Conservation (phyloP, 2,888 invertebrate genomes). For the Notodonta ziczac region DNA sequence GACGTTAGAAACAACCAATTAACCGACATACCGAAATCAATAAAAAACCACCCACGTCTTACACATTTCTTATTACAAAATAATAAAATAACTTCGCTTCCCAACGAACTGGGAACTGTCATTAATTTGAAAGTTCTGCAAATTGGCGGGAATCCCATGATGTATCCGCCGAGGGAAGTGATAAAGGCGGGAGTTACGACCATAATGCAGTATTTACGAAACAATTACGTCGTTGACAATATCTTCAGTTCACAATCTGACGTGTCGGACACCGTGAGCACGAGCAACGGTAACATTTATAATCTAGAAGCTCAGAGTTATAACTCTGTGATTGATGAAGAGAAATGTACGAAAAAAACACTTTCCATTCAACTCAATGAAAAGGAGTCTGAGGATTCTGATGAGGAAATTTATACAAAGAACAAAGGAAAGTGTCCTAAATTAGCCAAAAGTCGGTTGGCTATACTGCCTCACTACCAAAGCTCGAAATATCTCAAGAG, state of each 20-base stretch:
- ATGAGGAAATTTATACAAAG: constrained; percentile 56
- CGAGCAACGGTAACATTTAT: constrained; percentile 34
- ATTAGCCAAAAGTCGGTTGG: constrained; percentile 66
- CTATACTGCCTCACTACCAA: constrained; percentile 69
- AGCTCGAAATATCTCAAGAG: constrained; percentile 72
- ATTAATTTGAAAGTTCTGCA: constrained; percentile 86
- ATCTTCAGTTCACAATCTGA: constrained; percentile 64
- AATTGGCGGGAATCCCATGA: constrained; percentile 85
- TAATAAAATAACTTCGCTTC: constrained; percentile 84
- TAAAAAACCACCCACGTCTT: constrained; percentile 83
- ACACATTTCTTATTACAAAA: constrained; percentile 87
- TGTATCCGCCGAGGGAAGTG: constrained; percentile 83
- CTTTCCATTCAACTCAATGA: constrained; percentile 65
- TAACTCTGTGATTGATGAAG: constrained; percentile 67
- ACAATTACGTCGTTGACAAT: constrained; percentile 58
- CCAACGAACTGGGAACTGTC: constrained; percentile 86
- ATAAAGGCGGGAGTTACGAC: constrained; percentile 77
- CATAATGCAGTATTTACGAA: constrained; percentile 63
- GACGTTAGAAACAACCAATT: constrained; percentile 87
- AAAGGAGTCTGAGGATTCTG: constrained; percentile 56
- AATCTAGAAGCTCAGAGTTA: constrained; percentile 60
- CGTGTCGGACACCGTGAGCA: constrained; percentile 48
- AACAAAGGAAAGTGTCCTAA: constrained; percentile 69
- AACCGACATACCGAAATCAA: constrained; percentile 78
- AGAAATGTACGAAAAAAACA: constrained; percentile 47